Evolutionary conservation across 2,888 invertebrate species (phyloP).

Genomic region (Cryptosula pallasiana): DNA sequence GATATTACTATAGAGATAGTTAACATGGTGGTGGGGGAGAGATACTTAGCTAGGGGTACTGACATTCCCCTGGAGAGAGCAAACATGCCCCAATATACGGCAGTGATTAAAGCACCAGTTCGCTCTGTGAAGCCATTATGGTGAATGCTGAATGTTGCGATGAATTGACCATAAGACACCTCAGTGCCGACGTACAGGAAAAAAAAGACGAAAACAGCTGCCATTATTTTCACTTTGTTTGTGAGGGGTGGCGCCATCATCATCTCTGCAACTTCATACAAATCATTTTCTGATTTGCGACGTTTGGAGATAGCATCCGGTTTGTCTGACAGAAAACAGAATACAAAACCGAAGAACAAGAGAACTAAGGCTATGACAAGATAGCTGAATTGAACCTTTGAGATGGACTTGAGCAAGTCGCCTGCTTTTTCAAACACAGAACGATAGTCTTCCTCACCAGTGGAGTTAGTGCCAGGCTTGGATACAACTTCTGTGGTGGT

Average conservation of each 20-base stretch:
- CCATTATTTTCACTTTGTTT: constrained; percentile 35
- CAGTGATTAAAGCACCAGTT: constrained; percentile 49
- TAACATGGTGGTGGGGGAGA: constrained; percentile 51
- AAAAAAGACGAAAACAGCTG: constrained; percentile 50
- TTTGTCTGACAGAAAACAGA: constrained; percentile 34
- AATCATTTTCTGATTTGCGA: not conserved
- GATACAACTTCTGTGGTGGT: not conserved
- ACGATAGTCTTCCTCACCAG: not conserved
- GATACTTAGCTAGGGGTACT: constrained; percentile 50
- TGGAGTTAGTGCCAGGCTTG: not conserved
- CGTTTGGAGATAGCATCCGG: not conserved
- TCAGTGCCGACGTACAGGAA: constrained; percentile 54
- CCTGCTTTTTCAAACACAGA: not conserved
- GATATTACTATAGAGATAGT: constrained; percentile 44
- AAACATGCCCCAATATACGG: constrained; percentile 55
- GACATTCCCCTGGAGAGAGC: constrained; percentile 52
- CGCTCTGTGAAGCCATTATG: constrained; percentile 42
- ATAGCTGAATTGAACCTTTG: constrained; percentile 51
- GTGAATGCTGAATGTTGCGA: constrained; percentile 50
- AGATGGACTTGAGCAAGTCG: constrained; percentile 32
- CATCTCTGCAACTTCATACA: not conserved
- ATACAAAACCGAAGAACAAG: constrained; percentile 46
- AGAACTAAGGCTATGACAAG: constrained; percentile 48
- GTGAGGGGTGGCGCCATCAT: not conserved
- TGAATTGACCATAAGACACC: constrained; percentile 54